Percentiles rank a stretch among this genome's conserved stretches.
Evolutionary conservation across 2,113 vertebrate genomes (phyloP).

Genomic region (Dasyornis broadbenti): DNA sequence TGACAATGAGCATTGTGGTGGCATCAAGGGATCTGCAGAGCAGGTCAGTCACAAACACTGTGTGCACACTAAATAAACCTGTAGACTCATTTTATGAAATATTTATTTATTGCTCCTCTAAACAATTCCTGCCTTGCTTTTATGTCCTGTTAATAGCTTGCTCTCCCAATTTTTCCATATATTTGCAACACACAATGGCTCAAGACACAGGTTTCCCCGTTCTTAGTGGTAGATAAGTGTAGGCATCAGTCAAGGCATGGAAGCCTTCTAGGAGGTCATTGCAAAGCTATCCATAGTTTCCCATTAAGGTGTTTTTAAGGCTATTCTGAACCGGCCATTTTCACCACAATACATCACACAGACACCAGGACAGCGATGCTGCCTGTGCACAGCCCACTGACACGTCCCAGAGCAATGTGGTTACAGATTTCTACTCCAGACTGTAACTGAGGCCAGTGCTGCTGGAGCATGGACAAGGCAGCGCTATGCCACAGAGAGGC

Average conservation of each 20-base stretch:
- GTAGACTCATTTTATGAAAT: neutral
- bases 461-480: neutral
- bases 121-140: neutral
- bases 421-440: neutral
- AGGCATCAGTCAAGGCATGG: neutral
- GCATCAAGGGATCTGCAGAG: neutral
- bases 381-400: neutral
- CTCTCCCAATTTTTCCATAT: neutral
- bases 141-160: neutral
- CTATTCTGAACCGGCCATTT: neutral
- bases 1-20: neutral
- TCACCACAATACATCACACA: no score
- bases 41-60: neutral
- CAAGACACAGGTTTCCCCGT: neutral
- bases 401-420: accelerated
- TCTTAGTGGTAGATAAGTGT: neutral
- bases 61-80: neutral
- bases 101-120: neutral
- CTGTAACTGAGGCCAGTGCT: neutral
- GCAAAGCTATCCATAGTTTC: neutral
- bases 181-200: neutral
- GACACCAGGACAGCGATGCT: neutral
- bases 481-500: accelerated
- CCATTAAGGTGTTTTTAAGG: neutral
- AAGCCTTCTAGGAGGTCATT: neutral